Evolutionary conservation across 2,888 invertebrate genomes (phyloP).

Genomic region (Phaonia tiefii): DNA sequence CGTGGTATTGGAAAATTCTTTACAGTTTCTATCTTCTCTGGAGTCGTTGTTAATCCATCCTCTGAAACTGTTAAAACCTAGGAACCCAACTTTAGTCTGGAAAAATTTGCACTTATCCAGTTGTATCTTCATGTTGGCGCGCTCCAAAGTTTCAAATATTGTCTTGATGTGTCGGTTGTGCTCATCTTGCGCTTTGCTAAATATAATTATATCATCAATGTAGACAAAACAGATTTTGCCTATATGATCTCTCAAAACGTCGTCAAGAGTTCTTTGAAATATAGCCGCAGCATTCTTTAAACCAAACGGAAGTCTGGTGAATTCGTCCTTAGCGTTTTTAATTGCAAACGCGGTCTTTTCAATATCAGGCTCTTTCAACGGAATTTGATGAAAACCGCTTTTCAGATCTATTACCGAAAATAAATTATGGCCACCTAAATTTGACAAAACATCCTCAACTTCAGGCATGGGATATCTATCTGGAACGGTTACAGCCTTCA

Average conservation of each 20-base stretch:
- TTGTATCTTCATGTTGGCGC: conserved; percentile 39
- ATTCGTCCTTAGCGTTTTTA: conserved; percentile 37
- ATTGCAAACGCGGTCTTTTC: conserved; percentile 49
- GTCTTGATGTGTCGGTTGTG: conserved; percentile 12
- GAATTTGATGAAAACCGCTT: conserved; percentile 62
- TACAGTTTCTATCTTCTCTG: conserved; percentile 28
- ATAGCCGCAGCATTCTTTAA: conserved; percentile 51
- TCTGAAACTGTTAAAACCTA: conserved; percentile 27
- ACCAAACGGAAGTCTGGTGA: conserved; percentile 31
- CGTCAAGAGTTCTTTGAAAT: conserved; percentile 54
- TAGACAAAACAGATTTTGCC: conserved; percentile 47
- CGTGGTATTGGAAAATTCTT: conserved; percentile 28
- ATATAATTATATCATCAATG: conserved; percentile 54
- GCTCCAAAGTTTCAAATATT: conserved; percentile 21
- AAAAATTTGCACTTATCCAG: conserved; percentile 50
- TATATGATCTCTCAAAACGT: conserved; percentile 48
- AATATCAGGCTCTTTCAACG: conserved; percentile 43
- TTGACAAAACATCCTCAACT: conserved; percentile 21
- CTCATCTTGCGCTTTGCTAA: conserved; percentile 30
- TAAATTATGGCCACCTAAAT: conserved; percentile 10
- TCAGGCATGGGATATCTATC: conserved; percentile 42
- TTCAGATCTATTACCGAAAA: conserved; percentile 26
- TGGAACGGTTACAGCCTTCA: conserved; percentile 24
- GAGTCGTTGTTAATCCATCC: conserved; percentile 32
- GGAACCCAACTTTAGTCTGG: conserved; percentile 34